Percentiles rank a stretch among this genome's conserved stretches.
Conservation (phyloP, 2,888 invertebrate species). For the Nipponacmea schrenckii region DNA sequence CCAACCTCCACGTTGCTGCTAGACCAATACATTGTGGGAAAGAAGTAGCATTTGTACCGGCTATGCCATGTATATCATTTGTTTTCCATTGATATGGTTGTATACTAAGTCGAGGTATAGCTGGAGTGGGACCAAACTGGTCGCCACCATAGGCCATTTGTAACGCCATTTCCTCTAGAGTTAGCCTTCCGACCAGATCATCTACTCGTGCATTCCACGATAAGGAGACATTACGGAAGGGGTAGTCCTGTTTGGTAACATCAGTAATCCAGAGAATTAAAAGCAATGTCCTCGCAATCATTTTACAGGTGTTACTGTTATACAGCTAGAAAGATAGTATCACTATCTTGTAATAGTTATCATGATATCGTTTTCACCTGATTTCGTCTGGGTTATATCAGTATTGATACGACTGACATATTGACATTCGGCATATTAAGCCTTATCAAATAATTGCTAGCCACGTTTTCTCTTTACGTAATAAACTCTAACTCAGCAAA, state of each 20-base stretch:
- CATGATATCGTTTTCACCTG: too few relatives aligned
- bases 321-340: too few relatives aligned
- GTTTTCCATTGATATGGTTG: constrained; percentile 13
- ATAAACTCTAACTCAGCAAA: too few relatives aligned
- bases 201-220: background rate
- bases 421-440: too few relatives aligned
- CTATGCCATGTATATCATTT: constrained; percentile 30
- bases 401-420: too few relatives aligned
- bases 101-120: constrained; percentile 7
- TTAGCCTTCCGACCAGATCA: background rate
- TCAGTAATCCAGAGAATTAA: too few relatives aligned
- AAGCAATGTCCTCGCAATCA: too few relatives aligned
- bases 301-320: too few relatives aligned
- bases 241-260: background rate
- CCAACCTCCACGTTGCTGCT: constrained; percentile 32
- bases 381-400: too few relatives aligned
- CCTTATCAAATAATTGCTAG: too few relatives aligned
- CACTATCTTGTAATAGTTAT: too few relatives aligned
- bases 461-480: too few relatives aligned
- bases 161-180: background rate
- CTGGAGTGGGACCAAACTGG: background rate
- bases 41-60: constrained; percentile 36
- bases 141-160: background rate
- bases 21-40: constrained; percentile 48
- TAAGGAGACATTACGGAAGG: background rate